Conservation (phyloP, 2,888 invertebrate species). For the Cosmorhoe ocellata region DNA sequence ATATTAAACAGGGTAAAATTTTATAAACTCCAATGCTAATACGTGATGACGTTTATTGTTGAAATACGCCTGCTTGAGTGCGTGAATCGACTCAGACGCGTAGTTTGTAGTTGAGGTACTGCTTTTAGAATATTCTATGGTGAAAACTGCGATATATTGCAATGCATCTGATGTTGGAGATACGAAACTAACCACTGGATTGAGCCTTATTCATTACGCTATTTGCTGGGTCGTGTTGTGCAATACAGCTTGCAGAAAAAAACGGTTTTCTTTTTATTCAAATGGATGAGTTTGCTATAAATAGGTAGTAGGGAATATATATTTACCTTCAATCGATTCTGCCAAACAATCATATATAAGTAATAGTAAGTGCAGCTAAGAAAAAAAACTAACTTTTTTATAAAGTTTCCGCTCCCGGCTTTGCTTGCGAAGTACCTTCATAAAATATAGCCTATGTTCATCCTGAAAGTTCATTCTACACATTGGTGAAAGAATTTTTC, state of each 20-base stretch:
- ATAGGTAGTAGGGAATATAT: background rate
- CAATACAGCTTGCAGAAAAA: conserved; percentile 17
- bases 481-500: too few species aligned
- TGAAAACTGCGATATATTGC: conserved; percentile 50
- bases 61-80: background rate
- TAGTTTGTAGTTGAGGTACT: conserved; percentile 17
- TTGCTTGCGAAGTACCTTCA: too few species aligned
- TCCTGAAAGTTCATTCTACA: too few species aligned
- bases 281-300: conserved; percentile 27
- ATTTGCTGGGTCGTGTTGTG: conserved; percentile 41
- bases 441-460: too few species aligned
- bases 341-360: too few species aligned
- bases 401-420: too few species aligned
- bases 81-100: background rate
- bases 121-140: conserved; percentile 8
- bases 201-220: conserved; percentile 63
- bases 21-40: too few species aligned
- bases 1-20: too few species aligned
- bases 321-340: too few species aligned
- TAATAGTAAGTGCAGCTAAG: too few species aligned
- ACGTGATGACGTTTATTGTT: too few species aligned
- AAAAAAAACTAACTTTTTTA: too few species aligned
- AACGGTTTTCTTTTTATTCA: conserved; percentile 26
- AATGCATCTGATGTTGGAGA: conserved; percentile 62
- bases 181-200: conserved; percentile 53